Evolutionary conservation across 2,113 vertebrate species (phyloP).

Genomic region (Phylloscopus trochilus): DNA sequence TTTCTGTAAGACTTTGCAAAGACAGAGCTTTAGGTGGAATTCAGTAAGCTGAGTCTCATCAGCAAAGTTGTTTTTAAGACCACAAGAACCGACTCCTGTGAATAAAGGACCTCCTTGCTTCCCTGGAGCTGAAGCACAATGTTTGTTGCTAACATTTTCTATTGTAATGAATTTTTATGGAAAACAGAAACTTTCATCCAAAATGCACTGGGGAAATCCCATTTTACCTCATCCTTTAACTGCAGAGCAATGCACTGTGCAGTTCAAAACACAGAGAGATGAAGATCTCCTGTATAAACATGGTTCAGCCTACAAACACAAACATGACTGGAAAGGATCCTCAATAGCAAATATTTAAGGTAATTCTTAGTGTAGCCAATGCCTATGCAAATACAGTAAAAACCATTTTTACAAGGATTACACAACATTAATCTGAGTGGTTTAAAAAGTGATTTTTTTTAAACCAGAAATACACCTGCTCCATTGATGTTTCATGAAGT

Average conservation of each 20-base stretch:
- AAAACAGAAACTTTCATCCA: not conserved
- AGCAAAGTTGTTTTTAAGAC: not conserved
- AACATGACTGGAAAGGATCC: not conserved
- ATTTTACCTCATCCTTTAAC: not conserved
- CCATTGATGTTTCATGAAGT: slow-evolving; percentile 97
- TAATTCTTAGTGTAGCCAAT: not conserved
- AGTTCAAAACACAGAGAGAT: not conserved
- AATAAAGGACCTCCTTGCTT: not conserved
- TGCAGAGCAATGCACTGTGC: not conserved
- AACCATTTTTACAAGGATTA: not conserved
- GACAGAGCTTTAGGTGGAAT: not conserved
- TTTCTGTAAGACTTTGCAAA: not conserved
- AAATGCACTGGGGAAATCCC: not conserved
- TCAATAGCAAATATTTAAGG: not conserved
- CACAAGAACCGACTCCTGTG: not conserved
- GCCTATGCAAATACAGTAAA: not conserved
- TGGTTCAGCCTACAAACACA: not conserved
- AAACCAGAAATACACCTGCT: slow-evolving; percentile 81
- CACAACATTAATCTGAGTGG: not conserved
- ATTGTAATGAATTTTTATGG: not conserved
- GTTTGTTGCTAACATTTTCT: not conserved
- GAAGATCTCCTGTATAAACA: not conserved
- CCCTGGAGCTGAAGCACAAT: not conserved
- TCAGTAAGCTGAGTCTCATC: not conserved
- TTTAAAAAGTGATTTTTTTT: not conserved